Percentiles rank a stretch among this genome's conserved stretches.
phyloP scores from a whole-genome alignment of 2,888 invertebrate genomes.

The Drosophila histrio region DNA sequence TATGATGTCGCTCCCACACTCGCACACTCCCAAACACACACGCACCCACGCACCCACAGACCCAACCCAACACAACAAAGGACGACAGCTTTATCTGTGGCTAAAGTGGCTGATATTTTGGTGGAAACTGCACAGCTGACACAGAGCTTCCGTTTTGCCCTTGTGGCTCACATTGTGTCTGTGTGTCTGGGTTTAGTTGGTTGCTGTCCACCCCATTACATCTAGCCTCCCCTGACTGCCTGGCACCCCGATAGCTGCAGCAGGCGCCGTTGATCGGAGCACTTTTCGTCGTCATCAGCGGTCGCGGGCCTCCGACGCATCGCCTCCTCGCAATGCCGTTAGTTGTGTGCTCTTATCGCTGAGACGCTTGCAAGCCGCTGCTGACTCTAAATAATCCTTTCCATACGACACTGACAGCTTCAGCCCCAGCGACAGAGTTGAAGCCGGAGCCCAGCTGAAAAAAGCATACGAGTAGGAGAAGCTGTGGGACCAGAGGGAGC shows the following conservation, averaged over 20 bases:
- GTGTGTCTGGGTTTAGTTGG: conserved; percentile 5
- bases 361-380: conserved; percentile 78
- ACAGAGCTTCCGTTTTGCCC: conserved; percentile 42
- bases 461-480: conserved; percentile 27
- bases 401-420: conserved; percentile 70
- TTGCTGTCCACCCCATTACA: conserved; percentile 3
- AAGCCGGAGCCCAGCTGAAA: conserved; percentile 33
- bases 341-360: conserved; percentile 68
- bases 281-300: conserved; percentile 66
- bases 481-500: conserved; percentile 2
- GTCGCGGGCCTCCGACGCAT: conserved; percentile 42
- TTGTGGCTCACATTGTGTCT: conserved; percentile 24
- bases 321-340: conserved; percentile 57
- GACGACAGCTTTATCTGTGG: conserved; percentile 72
- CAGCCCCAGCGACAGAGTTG: conserved; percentile 25
- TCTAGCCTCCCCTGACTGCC: neutral
- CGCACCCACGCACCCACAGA: neutral
- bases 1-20: conserved; percentile 50
- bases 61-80: conserved; percentile 42
- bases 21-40: neutral
- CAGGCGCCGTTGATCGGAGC: conserved; percentile 61
- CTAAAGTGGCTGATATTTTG: conserved; percentile 75
- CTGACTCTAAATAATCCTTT: conserved; percentile 80
- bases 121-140: conserved; percentile 56
- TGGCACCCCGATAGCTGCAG: conserved; percentile 2